Base-by-base conservation (phyloP, 2,113 vertebrate genomes). In the Baryphthengus martii region DNA sequence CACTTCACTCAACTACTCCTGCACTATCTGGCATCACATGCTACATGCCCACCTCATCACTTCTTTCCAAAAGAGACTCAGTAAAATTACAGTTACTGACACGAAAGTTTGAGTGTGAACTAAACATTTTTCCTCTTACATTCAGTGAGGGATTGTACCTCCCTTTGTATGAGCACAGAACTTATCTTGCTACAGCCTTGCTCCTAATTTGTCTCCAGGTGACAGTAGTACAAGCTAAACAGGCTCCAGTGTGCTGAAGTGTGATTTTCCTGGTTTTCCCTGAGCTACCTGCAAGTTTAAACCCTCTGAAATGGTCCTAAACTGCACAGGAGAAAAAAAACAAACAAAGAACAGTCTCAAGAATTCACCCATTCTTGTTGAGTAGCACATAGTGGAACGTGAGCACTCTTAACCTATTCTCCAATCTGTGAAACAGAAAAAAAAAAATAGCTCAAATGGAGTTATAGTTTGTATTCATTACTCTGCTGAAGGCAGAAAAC, bases 1-100 rank as follows among this genome's bases (percentile, higher is more conserved):
- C n/a, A 6, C 20, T n/a, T n/a, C 58, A 33, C 23, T 61, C 15
- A 28, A 6, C 14, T 42, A 14, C 3, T 25, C 35, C 33, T 68
- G 24, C 23, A 3, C 23, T 24, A 3, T 9, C 8, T 35, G 2
- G 9, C n/a, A 35, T 19, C 40, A 26, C 39, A 1, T 5, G 37
- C 52, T 9, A 26, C 3, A 1, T 4, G 11, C 45, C 20, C 3
- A 17, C 7, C 18, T 19, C 73, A 37, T 21, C 26, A 13, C 42
- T 25, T 53, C 59, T 29, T 31, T 42, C 66, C 63, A 45, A 12
- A 56, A 59, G 35, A 19, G 15, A 31, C 35, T 84, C 63, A n/a
- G 29, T 19, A 71, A 56, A 40, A 85, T 49, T 14, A 52, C 18
- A 11, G 33, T 15, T 68, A 84, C 75, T 24, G 29, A 50, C 45